Evolutionary conservation across 2,113 vertebrate species (phyloP).

Genomic region (Rhinolophus sinicus): DNA sequence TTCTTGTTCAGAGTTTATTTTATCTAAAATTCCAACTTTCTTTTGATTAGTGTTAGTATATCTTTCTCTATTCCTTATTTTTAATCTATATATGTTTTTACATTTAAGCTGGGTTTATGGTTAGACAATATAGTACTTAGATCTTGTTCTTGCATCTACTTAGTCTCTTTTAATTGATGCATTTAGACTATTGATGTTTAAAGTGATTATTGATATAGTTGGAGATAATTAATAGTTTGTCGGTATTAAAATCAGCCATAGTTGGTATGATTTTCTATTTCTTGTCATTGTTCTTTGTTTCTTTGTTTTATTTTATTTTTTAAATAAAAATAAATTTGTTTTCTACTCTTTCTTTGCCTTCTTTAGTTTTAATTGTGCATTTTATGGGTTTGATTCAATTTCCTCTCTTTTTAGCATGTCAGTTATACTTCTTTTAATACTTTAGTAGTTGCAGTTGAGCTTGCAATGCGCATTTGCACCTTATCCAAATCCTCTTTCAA

Average conservation of each 20-base stretch:
- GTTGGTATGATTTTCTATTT: too few relatives aligned
- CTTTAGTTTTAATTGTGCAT: not conserved
- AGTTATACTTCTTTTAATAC: not conserved
- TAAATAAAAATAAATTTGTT: not conserved
- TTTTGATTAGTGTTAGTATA: too few relatives aligned
- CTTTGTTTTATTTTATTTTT: not conserved
- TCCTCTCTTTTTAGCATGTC: not conserved
- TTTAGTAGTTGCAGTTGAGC: not conserved
- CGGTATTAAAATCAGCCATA: too few relatives aligned
- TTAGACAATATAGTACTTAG: too few relatives aligned
- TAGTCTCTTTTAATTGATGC: too few relatives aligned
- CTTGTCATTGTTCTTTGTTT: not conserved
- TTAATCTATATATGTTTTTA: too few relatives aligned
- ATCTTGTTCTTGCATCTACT: too few relatives aligned
- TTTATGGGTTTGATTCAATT: not conserved
- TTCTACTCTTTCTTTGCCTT: not conserved
- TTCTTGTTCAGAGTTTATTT: too few relatives aligned
- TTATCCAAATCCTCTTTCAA: not conserved
- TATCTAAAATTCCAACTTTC: too few relatives aligned
- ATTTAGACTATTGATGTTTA: too few relatives aligned
- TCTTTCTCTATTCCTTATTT: too few relatives aligned
- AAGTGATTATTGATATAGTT: not conserved
- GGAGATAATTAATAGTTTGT: not conserved
- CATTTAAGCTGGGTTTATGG: too few relatives aligned
- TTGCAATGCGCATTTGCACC: not conserved